phyloP scores from a whole-genome alignment of 2,888 invertebrate genomes.

The Pandemis cinnamomeana region DNA sequence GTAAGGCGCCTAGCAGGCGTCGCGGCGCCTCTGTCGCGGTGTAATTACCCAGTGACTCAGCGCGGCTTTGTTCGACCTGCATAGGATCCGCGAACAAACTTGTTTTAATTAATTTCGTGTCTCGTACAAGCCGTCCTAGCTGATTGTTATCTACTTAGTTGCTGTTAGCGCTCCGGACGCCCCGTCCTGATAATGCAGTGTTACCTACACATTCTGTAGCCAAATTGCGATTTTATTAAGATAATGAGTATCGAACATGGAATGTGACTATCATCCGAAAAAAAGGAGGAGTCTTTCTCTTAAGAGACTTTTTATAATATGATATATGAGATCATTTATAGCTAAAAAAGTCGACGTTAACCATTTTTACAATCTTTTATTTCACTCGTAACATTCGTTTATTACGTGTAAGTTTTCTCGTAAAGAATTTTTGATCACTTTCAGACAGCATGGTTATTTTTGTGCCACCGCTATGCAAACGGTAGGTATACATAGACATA shows the following conservation, averaged over 20 bases:
- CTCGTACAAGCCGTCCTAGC: conserved; percentile 81
- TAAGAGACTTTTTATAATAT: background rate
- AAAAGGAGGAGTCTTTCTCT: too few species aligned
- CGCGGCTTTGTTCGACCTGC: conserved; percentile 82
- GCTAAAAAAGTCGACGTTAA: too few species aligned
- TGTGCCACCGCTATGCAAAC: too few species aligned
- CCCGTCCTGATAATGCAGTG: conserved; percentile 72
- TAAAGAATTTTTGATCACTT: too few species aligned
- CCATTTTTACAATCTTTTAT: too few species aligned
- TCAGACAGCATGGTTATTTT: too few species aligned
- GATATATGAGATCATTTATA: background rate
- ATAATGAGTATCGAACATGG: conserved; percentile 24
- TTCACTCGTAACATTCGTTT: too few species aligned
- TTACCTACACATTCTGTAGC: conserved; percentile 71
- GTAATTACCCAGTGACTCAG: conserved; percentile 84
- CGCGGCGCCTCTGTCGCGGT: conserved; percentile 60
- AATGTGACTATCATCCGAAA: background rate
- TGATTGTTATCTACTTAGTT: conserved; percentile 84
- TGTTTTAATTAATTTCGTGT: conserved; percentile 85
- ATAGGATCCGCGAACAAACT: conserved; percentile 84
- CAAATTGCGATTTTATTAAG: conserved; percentile 66
- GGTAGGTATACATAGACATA: too few species aligned
- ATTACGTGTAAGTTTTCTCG: too few species aligned
- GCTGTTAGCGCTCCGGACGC: conserved; percentile 80
- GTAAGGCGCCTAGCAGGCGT: conserved; percentile 69